These are phyloP conservation scores for Fratercula arctica DNA, from an alignment of 2,797 vertebrate species.

Conservation along the genomic window DNA sequence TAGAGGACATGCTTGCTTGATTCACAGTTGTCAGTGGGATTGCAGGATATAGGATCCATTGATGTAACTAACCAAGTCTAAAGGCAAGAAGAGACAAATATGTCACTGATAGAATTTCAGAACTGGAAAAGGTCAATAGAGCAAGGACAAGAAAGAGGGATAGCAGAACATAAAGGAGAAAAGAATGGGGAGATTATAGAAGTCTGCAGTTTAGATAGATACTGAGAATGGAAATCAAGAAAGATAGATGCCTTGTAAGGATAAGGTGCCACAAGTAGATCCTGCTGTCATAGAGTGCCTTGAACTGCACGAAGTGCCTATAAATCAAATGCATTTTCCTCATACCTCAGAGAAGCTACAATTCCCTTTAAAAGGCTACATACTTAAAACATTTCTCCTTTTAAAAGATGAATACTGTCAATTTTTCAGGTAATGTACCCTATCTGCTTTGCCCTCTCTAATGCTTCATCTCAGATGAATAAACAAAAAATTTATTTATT, in stretches of 20 bases:
- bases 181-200: background rate
- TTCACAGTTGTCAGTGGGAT: background rate
- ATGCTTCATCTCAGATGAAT: background rate
- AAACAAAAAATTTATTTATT: background rate
- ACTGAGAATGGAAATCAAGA: background rate
- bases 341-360: background rate
- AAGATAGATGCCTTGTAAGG: background rate
- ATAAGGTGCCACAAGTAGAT: background rate
- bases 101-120: background rate
- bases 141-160: background rate
- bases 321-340: background rate
- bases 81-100: background rate
- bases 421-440: background rate
- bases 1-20: background rate
- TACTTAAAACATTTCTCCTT: background rate
- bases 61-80: background rate
- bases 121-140: background rate
- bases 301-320: background rate
- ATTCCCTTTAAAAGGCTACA: background rate
- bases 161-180: background rate
- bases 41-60: background rate
- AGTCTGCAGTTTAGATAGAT: background rate
- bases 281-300: slow-evolving; percentile 16
- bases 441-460: background rate
- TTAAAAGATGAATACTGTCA: background rate